These are phyloP conservation scores for Embiotoca jacksoni DNA, from an alignment of 2,113 vertebrate genomes.

Conservation along the genomic window DNA sequence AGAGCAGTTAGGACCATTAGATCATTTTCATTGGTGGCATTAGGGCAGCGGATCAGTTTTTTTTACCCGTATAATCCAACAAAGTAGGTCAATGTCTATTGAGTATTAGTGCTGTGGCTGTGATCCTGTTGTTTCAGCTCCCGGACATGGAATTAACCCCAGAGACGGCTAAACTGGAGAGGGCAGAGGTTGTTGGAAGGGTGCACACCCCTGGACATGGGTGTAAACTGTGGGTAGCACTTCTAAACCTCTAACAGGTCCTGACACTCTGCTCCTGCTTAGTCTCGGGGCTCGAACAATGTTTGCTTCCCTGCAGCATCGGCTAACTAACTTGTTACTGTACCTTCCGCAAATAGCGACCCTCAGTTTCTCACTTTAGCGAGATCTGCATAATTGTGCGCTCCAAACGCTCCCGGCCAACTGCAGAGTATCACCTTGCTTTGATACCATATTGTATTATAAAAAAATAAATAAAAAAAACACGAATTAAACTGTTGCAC, in stretches of 20 bases:
- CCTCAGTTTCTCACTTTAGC: constrained; percentile 3
- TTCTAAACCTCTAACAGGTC: constrained; percentile 69
- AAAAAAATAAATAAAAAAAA: background rate
- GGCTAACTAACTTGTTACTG: constrained; percentile 58
- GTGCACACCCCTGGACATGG: constrained; percentile 70
- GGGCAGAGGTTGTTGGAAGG: constrained; percentile 82
- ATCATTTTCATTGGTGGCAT: constrained; percentile 87
- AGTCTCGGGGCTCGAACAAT: constrained; percentile 51
- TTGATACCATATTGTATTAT: background rate
- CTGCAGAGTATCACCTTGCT: background rate
- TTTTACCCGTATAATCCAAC: constrained; percentile 77
- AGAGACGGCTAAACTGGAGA: constrained; percentile 78
- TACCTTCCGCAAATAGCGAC: constrained; percentile 27
- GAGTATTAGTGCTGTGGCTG: constrained; percentile 84
- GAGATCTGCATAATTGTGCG: constrained; percentile 28
- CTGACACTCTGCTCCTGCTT: constrained; percentile 67
- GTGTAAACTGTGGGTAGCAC: constrained; percentile 64
- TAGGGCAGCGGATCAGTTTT: constrained; percentile 83
- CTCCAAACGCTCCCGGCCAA: background rate
- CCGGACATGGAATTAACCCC: constrained; percentile 85
- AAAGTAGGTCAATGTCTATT: constrained; percentile 88
- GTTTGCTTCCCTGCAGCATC: constrained; percentile 49
- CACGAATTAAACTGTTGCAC: background rate
- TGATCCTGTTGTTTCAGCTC: constrained; percentile 87
- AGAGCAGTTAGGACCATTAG: constrained; percentile 85